These are phyloP conservation scores for Cyclargus thomasi DNA, from an alignment of 1,140 invertebrate genomes.

Conservation along the genomic window DNA sequence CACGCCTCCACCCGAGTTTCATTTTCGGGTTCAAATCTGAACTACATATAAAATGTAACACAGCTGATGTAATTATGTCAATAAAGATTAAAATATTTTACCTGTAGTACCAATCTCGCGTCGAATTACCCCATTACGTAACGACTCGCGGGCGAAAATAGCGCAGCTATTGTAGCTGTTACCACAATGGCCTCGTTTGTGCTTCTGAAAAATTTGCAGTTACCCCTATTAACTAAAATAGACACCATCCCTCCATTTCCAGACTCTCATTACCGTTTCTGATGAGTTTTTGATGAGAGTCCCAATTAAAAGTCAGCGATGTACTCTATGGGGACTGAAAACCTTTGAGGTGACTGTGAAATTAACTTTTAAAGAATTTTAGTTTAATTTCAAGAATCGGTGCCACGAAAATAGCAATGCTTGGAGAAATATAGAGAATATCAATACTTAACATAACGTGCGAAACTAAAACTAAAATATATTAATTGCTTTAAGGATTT, in stretches of 20 bases:
- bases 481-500: too few relatives aligned
- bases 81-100: background rate
- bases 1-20: too few relatives aligned
- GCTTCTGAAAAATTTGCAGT: background rate
- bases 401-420: too few relatives aligned
- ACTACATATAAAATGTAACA: too few relatives aligned
- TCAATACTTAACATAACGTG: too few relatives aligned
- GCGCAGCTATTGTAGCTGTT: conserved; percentile 12
- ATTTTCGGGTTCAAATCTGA: too few relatives aligned
- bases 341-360: background rate
- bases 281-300: background rate
- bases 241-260: background rate
- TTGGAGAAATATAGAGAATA: too few relatives aligned
- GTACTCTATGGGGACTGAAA: background rate
- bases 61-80: background rate
- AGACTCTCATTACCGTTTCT: background rate
- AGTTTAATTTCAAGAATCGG: too few relatives aligned
- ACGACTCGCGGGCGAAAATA: conserved; percentile 9
- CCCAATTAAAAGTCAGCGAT: background rate
- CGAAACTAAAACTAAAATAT: too few relatives aligned
- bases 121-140: background rate
- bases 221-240: background rate
- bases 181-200: background rate
- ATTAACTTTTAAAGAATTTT: background rate
- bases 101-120: background rate